Base-by-base conservation (phyloP, 2,888 invertebrate species). In the Cerastis leucographa region DNA sequence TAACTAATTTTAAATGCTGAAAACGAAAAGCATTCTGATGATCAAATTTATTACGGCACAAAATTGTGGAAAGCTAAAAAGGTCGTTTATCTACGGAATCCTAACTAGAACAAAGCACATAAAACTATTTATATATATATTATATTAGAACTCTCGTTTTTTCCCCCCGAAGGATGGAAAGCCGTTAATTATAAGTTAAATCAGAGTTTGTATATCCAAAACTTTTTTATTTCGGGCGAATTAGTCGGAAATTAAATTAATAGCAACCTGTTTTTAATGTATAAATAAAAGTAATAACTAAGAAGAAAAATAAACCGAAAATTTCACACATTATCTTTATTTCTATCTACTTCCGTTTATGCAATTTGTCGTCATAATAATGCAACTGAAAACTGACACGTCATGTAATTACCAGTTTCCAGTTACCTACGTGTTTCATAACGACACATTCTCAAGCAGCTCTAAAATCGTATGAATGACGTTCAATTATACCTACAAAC, bases 71-170 rank as follows among this genome's bases (percentile, higher is more conserved):
- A 71, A 11, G n/a, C 12, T 35, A 42, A 46, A 71, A 56, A n/a
- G 9, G 9, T 46, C 0, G 42, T 80, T 51, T 66, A 68, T 65
- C 44, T n/a, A 25, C n/a, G 29, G 14, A 40, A n/a, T 44, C 40
- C 44, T 5, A 65, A 74, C 44, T 29, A 49, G 14, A 49, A 66
- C 51, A 81, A 69, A 69, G 11, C 76, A 61, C 17, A 81, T 74
- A 74, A 75, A 76, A 22, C n/a, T n/a, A n/a, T n/a, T n/a, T n/a
- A n/a, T n/a, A n/a, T n/a, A n/a, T n/a, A n/a, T n/a, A n/a, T n/a
- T n/a, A n/a, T n/a, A n/a, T 79, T 17, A 51, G 64, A 81, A 51
- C 49, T 81, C 22, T 29, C 35, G 25, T n/a, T 76, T 61, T 73
- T 65, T 81, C 65, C 69, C 35, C 59, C 17, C 51, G 4, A 17